Conservation (phyloP, 1,140 invertebrate genomes). For the Trigoniulus corallinus region DNA sequence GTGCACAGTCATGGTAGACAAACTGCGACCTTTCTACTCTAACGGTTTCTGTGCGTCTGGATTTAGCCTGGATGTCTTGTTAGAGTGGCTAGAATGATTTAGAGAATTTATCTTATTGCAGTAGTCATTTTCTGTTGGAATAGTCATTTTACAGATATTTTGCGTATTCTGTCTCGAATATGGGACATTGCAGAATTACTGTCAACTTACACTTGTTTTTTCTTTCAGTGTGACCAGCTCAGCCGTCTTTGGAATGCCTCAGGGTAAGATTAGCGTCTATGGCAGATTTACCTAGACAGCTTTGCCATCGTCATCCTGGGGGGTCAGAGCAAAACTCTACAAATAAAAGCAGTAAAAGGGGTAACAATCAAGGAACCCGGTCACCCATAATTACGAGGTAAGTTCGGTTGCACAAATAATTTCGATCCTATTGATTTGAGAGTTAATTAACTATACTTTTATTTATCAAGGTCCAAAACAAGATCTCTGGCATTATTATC, state of each 20-base stretch:
- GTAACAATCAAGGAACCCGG: constrained; percentile 12
- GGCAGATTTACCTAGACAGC: constrained; percentile 27
- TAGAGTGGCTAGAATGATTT: no score
- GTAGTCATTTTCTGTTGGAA: no score
- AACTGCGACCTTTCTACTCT: no score
- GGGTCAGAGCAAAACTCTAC: constrained; percentile 18
- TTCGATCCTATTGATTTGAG: background rate
- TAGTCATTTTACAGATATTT: no score
- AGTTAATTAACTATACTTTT: constrained; percentile 2
- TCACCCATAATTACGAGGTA: constrained; percentile 12
- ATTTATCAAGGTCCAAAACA: constrained; percentile 9
- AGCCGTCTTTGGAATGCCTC: constrained; percentile 21
- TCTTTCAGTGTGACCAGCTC: background rate
- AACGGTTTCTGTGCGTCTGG: no score
- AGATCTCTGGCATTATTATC: background rate
- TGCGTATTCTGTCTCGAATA: no score
- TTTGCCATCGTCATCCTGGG: constrained; percentile 17
- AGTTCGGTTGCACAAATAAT: background rate
- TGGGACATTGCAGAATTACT: no score
- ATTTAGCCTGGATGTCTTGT: no score
- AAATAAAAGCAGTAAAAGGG: background rate
- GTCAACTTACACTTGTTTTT: background rate
- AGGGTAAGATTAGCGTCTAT: constrained; percentile 24
- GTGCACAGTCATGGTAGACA: no score
- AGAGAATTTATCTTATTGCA: no score